These are phyloP conservation scores for Hydrozoanthus gracilis DNA, from an alignment of 92 coral and sea anemone genomes.

Conservation along the genomic window DNA sequence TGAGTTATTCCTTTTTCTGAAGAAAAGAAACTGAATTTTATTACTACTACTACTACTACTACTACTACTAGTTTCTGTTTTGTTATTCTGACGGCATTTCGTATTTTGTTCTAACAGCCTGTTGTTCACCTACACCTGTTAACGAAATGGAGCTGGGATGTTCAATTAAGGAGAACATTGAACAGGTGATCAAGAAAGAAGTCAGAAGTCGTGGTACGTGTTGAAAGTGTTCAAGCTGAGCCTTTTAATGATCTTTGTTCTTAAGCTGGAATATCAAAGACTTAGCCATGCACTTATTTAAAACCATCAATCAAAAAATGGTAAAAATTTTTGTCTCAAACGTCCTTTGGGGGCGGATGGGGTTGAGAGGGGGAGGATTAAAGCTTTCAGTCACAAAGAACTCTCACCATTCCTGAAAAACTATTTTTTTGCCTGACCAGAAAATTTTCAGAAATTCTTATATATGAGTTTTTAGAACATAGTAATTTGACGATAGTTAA, in stretches of 20 bases:
- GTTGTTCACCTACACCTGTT: not conserved
- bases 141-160: not conserved
- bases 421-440: too few species aligned
- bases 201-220: conserved; percentile 33
- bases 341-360: too few species aligned
- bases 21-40: not conserved
- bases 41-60: not conserved
- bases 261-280: not conserved
- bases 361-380: too few species aligned
- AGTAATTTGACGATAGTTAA: too few species aligned
- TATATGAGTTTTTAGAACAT: too few species aligned
- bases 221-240: not conserved
- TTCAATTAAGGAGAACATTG: not conserved
- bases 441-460: too few species aligned
- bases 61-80: not conserved
- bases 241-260: not conserved
- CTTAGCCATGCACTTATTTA: not conserved
- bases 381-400: too few species aligned
- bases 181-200: conserved; percentile 25
- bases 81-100: not conserved
- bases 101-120: not conserved
- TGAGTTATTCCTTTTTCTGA: not conserved
- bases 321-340: too few species aligned
- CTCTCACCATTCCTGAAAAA: too few species aligned
- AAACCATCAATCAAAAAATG: too few species aligned